phyloP scores from a whole-genome alignment of 1,140 invertebrate genomes.

The Pseudachorutes palmiensis region DNA sequence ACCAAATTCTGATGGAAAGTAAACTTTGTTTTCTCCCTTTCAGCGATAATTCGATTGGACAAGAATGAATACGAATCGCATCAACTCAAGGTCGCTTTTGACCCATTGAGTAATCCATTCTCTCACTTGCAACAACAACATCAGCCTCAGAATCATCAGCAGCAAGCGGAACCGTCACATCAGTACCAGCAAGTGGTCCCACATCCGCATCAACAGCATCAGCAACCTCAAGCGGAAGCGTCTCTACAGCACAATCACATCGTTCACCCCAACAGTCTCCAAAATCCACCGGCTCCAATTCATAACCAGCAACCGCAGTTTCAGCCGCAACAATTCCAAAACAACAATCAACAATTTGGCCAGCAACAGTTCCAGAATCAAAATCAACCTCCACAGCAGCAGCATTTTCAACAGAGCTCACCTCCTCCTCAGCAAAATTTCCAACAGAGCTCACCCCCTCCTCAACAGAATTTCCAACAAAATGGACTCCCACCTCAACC shows the following conservation, averaged over 20 bases:
- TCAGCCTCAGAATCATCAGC: slow-evolving; percentile 13
- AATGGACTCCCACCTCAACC: no score
- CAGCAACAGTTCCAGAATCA: slow-evolving; percentile 14
- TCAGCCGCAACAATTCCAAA: slow-evolving; percentile 4
- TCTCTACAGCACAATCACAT: background rate
- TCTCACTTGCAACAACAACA: slow-evolving; percentile 20
- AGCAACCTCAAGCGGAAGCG: slow-evolving; percentile 14
- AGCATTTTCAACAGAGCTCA: slow-evolving; percentile 11
- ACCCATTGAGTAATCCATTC: slow-evolving; percentile 20
- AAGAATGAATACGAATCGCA: slow-evolving; percentile 54
- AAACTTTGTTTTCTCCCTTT: no score
- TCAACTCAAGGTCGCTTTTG: slow-evolving; percentile 33
- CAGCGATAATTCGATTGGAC: slow-evolving; percentile 73
- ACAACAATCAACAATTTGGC: slow-evolving; percentile 9
- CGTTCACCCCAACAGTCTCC: slow-evolving; percentile 4
- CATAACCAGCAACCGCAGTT: slow-evolving; percentile 13
- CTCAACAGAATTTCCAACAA: background rate
- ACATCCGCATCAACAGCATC: slow-evolving; percentile 25
- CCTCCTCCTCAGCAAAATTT: background rate
- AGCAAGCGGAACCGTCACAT: slow-evolving; percentile 11
- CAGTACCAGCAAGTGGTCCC: background rate
- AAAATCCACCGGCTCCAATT: background rate
- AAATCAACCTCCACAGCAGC: slow-evolving; percentile 21
- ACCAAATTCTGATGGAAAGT: no score
- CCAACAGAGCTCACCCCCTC: background rate